Percentiles rank a stretch among this genome's conserved stretches.
phyloP scores from a whole-genome alignment of 2,113 vertebrate genomes.

The Canis aureus region DNA sequence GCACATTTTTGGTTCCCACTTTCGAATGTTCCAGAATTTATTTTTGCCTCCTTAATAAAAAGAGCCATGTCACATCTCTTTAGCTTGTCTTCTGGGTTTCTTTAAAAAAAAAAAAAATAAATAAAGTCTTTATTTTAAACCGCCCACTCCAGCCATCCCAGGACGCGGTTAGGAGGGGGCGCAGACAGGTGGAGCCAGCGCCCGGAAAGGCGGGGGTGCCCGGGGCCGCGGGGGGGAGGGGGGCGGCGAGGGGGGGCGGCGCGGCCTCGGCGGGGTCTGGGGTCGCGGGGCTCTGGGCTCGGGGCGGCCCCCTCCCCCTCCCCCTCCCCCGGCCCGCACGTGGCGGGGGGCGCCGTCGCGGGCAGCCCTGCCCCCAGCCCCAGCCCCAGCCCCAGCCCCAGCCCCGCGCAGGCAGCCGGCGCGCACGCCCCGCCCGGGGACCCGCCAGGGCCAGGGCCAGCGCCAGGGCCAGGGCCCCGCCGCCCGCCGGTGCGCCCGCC shows the following conservation, averaged over 20 bases:
- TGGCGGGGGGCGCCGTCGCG: too few relatives aligned
- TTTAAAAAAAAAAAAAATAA: neutral
- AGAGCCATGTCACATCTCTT: conserved; percentile 29
- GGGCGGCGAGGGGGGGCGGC: too few relatives aligned
- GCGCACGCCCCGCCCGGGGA: accelerated
- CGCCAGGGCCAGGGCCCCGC: too few relatives aligned
- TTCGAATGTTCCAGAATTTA: conserved; percentile 66
- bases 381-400: neutral
- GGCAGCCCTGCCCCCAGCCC: too few relatives aligned
- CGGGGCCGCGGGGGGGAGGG: too few relatives aligned
- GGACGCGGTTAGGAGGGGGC: conserved; percentile 47
- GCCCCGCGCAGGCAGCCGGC: accelerated
- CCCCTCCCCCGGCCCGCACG: too few relatives aligned
- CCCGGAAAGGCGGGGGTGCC: neutral
- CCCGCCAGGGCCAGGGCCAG: accelerated
- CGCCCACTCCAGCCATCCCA: conserved; percentile 67
- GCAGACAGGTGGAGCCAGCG: conserved; percentile 25
- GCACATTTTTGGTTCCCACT: conserved; percentile 71
- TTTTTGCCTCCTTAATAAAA: conserved; percentile 70
- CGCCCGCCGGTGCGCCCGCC: too few relatives aligned
- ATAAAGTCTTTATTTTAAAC: conserved; percentile 19
- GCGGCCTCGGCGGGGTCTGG: neutral
- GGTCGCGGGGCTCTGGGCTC: neutral
- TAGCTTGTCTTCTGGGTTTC: neutral
- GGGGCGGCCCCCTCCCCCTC: too few relatives aligned